A percentile compares a stretch with the other conserved stretches of the same genome.
These are phyloP conservation scores for Clunio marinus DNA, from an alignment of 2,888 invertebrate genomes.

Conservation along the genomic window DNA sequence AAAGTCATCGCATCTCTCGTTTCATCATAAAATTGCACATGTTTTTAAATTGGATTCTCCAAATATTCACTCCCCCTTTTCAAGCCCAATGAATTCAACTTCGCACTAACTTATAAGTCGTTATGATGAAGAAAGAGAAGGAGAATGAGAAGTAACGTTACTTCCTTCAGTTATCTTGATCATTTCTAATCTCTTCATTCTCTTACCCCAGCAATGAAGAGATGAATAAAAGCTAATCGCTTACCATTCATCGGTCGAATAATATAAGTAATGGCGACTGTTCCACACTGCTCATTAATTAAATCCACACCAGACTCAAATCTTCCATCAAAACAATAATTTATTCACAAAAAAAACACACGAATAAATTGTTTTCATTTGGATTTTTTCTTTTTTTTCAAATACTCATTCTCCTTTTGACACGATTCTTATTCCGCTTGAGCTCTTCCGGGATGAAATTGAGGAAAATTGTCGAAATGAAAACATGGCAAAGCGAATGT, in stretches of 20 bases:
- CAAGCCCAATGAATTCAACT: not conserved
- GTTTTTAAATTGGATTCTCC: conserved; percentile 8
- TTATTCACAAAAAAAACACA: not conserved
- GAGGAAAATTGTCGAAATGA: not conserved
- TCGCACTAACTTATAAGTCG: not conserved
- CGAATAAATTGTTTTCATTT: not conserved
- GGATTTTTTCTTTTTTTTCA: not conserved
- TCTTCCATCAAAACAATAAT: not conserved
- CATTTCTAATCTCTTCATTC: not conserved
- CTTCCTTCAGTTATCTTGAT: no score
- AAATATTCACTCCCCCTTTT: no score
- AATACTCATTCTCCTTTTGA: not conserved
- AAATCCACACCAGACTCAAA: conserved; percentile 31
- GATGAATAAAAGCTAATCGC: conserved; percentile 2
- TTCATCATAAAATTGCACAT: conserved; percentile 10
- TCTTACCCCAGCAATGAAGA: not conserved
- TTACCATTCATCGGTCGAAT: not conserved
- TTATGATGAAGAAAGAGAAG: not conserved
- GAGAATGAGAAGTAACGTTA: not conserved
- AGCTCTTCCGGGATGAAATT: conserved; percentile 3
- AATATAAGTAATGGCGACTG: not conserved
- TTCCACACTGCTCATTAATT: conserved; percentile 22
- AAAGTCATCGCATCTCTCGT: not conserved
- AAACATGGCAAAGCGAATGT: not conserved
- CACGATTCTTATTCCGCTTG: not conserved